A percentile compares a stretch with the other conserved stretches of the same genome.
Evolutionary conservation across 2,888 invertebrate genomes (phyloP).

Genomic region (Leptinotarsa juncta): DNA sequence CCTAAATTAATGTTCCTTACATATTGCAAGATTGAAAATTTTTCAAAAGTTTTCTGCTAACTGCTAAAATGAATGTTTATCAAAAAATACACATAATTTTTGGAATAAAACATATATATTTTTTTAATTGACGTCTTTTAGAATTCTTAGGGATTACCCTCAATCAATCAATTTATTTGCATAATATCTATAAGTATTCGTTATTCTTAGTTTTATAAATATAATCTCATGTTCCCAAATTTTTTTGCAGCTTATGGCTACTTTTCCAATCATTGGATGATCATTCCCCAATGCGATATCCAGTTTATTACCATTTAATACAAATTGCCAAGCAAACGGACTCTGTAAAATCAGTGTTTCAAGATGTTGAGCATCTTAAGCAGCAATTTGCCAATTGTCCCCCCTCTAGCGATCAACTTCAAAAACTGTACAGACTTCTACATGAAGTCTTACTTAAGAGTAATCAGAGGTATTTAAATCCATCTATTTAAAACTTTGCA

Average conservation of each 20-base stretch:
- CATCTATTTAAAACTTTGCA: neutral
- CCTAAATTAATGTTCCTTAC: too few relatives aligned
- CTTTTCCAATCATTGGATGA: slow-evolving; percentile 92
- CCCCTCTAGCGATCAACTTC: slow-evolving; percentile 89
- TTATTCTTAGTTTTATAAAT: too few relatives aligned
- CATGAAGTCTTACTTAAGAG: slow-evolving; percentile 90
- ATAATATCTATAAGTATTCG: too few relatives aligned
- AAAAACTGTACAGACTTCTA: slow-evolving; percentile 87
- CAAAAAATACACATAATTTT: too few relatives aligned
- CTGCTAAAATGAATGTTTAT: too few relatives aligned
- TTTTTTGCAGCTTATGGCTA: slow-evolving; percentile 81
- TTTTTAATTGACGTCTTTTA: too few relatives aligned
- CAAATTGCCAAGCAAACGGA: slow-evolving; percentile 91
- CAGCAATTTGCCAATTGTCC: slow-evolving; percentile 83
- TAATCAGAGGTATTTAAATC: slow-evolving; percentile 76
- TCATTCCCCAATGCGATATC: slow-evolving; percentile 86
- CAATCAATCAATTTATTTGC: too few relatives aligned
- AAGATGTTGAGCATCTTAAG: slow-evolving; percentile 85
- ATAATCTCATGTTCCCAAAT: too few relatives aligned
- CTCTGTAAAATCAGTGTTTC: slow-evolving; percentile 85
- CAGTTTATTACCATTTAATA: slow-evolving; percentile 92
- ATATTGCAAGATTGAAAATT: too few relatives aligned
- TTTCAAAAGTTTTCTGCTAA: too few relatives aligned
- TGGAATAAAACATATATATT: too few relatives aligned
- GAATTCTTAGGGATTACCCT: too few relatives aligned